Conservation (phyloP, 2,888 invertebrate species). For the Philhelius pedissequus region DNA sequence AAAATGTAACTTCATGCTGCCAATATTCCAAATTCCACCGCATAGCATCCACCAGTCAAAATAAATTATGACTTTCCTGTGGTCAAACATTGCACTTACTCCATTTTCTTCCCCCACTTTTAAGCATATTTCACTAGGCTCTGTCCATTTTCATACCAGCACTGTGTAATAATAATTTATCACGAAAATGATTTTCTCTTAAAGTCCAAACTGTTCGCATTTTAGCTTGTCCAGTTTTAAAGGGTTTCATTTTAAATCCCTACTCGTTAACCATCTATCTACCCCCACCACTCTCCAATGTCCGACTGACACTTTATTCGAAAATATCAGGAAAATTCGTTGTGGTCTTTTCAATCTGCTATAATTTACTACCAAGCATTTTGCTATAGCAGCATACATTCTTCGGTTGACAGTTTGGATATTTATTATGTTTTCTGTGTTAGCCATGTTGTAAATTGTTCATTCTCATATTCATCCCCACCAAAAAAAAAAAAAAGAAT, state of each 20-base stretch:
- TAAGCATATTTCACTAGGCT: not conserved
- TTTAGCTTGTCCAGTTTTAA: not conserved
- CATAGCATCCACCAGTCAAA: not conserved
- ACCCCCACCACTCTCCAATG: not conserved
- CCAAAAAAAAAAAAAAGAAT: not conserved
- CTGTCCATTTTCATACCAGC: no score
- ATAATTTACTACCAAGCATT: slow-evolving; percentile 44
- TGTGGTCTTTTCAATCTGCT: slow-evolving; percentile 47
- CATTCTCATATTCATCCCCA: not conserved
- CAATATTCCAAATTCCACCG: not conserved
- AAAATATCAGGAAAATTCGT: slow-evolving; percentile 9
- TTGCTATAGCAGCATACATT: slow-evolving; percentile 26
- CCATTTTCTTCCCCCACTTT: slow-evolving; percentile 25
- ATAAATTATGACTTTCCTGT: slow-evolving; percentile 20
- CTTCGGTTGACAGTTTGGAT: slow-evolving; percentile 52
- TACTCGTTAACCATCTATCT: not conserved
- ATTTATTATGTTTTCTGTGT: slow-evolving; percentile 57
- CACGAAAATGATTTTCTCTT: not conserved
- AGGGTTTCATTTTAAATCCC: not conserved
- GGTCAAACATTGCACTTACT: slow-evolving; percentile 20
- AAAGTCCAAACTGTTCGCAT: not conserved
- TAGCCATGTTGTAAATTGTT: slow-evolving; percentile 32
- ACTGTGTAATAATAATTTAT: not conserved
- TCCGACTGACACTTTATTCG: not conserved
- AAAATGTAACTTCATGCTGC: not conserved